Evolutionary conservation across 30 jellyfish, hydroid and myxozoan species (phyloP), one percentile per base, ranked within the genome.

Genomic region (Cassiopea andromeda): DNA sequence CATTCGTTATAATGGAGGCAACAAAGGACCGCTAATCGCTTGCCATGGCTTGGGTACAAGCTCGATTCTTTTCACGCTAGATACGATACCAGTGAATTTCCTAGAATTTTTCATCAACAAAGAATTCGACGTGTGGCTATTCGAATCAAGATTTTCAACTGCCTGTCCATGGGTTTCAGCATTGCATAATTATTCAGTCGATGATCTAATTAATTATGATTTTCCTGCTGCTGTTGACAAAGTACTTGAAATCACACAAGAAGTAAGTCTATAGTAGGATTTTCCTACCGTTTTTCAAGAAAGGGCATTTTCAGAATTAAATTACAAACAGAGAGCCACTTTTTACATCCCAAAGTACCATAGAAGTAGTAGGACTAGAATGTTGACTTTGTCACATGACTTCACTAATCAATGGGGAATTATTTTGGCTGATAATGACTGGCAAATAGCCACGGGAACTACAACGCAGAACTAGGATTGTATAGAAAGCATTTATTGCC

Each of bases 1-100:
- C 1, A 91, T 94, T 16, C 93, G 97, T 0, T 91, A 81, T 85
- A 74, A 78, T 43, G 97, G 97, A 16, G 97, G 97, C 9, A 80
- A 89, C 18, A 91, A 85, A 78, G 97, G 97, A n/a, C 97, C 97
- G 8, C 78, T 91, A 17, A 48, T 91, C 10, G 92, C 89, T 0
- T 54, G 74, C 1, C 93, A 84, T 79, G 97, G 97, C 1, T 38
- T 91, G 92, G 97, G 93, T 19, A 85, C 87, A 38, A 60, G 77
- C 84, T 18, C 92, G 4, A 84, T 59, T 27, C 89, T 78, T 1
- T 91, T 84, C 59, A 70, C 89, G 5, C 44, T 91, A 82, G 97
- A 91, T 54, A 91, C 97, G 57, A 78, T 91, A 47, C 93, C 87
- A 58, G 61, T 46, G 67, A 91, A 91, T 64, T 73, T 91, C 85